A percentile compares a stretch with the other conserved stretches of the same genome.
Evolutionary conservation across 2,797 vertebrate species (phyloP).

Genomic region (Graptemys geographica): DNA sequence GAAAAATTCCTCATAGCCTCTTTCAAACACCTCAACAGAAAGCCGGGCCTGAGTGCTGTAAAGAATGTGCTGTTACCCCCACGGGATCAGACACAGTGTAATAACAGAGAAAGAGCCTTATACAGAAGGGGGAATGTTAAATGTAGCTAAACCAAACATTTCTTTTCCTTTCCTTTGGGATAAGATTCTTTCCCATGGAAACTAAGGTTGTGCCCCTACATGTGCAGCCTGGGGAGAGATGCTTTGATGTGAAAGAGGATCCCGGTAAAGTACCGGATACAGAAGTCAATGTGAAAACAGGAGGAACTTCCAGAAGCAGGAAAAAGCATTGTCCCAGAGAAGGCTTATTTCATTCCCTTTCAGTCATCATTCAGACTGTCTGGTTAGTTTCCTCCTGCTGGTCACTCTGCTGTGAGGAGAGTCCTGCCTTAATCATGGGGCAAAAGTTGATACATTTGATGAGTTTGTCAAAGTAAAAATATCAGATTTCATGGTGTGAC

Average conservation of each 20-base stretch:
- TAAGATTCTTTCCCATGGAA: slow-evolving; percentile 80
- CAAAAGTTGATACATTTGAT: slow-evolving; percentile 60
- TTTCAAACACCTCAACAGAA: slow-evolving; percentile 62
- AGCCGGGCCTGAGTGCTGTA: slow-evolving; percentile 48
- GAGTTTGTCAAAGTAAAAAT: slow-evolving; percentile 62
- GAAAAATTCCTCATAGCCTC: slow-evolving; percentile 17
- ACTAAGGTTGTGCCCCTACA: slow-evolving; percentile 79
- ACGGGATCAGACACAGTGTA: slow-evolving; percentile 62
- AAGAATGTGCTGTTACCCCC: slow-evolving; percentile 51
- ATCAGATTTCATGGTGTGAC: slow-evolving; percentile 43
- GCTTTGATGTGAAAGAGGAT: slow-evolving; percentile 84
- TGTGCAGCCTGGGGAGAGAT: slow-evolving; percentile 72
- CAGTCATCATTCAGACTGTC: slow-evolving; percentile 79
- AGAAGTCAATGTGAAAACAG: slow-evolving; percentile 80
- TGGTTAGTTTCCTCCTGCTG: slow-evolving; percentile 80
- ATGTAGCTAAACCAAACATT: slow-evolving; percentile 76
- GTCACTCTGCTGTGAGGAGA: slow-evolving; percentile 61
- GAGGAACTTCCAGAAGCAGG: slow-evolving; percentile 83
- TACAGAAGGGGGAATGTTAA: slow-evolving; percentile 68
- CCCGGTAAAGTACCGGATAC: slow-evolving; percentile 76
- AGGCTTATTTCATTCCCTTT: slow-evolving; percentile 65
- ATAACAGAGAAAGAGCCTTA: slow-evolving; percentile 26
- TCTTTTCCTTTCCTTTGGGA: slow-evolving; percentile 80
- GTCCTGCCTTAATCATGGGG: slow-evolving; percentile 44
- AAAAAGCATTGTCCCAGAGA: slow-evolving; percentile 82